These are phyloP conservation scores for Wasmannia auropunctata DNA, from an alignment of 1,140 invertebrate species.

Conservation along the genomic window DNA sequence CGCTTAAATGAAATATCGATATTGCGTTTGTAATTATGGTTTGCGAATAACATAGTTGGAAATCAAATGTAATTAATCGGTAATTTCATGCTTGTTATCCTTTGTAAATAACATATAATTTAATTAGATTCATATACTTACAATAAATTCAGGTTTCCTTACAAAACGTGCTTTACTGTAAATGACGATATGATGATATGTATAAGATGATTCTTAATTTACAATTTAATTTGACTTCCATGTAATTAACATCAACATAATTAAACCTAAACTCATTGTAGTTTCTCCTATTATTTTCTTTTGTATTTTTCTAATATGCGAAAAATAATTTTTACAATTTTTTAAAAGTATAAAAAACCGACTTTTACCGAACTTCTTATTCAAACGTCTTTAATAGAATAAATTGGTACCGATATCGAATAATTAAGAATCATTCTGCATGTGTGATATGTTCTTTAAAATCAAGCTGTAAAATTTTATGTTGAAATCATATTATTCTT, in stretches of 20 bases:
- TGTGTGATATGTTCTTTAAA: neutral
- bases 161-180: slow-evolving; percentile 1
- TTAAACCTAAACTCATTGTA: neutral
- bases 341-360: neutral
- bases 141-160: neutral
- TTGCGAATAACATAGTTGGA: slow-evolving; percentile 6
- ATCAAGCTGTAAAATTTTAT: neutral
- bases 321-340: neutral
- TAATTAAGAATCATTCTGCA: slow-evolving; percentile 11
- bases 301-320: neutral
- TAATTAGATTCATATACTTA: neutral
- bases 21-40: slow-evolving; percentile 12
- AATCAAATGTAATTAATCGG: slow-evolving; percentile 12
- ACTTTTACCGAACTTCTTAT: neutral
- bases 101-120: slow-evolving; percentile 19
- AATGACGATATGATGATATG: no score
- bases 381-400: neutral
- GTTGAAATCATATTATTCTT: neutral
- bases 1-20: neutral
- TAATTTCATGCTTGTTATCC: neutral
- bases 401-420: neutral
- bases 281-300: neutral
- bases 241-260: neutral
- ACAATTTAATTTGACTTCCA: neutral
- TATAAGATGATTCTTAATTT: neutral